A percentile compares a stretch with the other conserved stretches of the same genome.
Conservation (phyloP, 2,797 vertebrate genomes). For the Myotis planiceps region DNA sequence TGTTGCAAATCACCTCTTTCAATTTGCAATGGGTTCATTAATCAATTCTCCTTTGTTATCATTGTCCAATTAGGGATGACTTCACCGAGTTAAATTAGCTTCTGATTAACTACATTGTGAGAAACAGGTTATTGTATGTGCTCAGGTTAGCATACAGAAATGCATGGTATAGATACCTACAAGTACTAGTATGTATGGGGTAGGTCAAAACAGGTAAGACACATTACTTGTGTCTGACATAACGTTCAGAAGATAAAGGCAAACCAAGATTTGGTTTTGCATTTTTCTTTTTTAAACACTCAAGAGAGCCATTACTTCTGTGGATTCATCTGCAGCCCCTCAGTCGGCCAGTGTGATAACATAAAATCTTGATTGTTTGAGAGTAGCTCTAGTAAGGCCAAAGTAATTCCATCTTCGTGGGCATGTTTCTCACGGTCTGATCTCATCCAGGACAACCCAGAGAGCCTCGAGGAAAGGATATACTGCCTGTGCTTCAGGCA, state of each 20-base stretch:
- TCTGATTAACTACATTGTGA: background rate
- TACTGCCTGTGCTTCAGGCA: background rate
- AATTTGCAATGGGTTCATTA: background rate
- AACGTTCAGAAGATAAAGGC: background rate
- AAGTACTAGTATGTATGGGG: background rate
- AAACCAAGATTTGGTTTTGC: background rate
- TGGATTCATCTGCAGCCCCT: background rate
- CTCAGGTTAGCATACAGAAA: background rate
- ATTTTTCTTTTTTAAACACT: background rate
- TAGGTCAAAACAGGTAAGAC: background rate
- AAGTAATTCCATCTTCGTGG: background rate
- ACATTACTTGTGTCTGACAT: background rate
- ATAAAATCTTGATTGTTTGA: background rate
- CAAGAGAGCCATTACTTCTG: background rate
- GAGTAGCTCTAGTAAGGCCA: background rate
- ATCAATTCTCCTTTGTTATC: slow-evolving; percentile 36
- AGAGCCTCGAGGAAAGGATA: background rate
- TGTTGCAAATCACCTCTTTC: slow-evolving; percentile 27
- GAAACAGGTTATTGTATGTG: background rate
- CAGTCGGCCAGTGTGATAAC: background rate
- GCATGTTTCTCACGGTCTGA: background rate
- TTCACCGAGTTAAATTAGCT: background rate
- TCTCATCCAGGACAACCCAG: background rate
- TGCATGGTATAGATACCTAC: background rate
- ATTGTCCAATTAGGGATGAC: background rate